Evolutionary conservation across 2,888 invertebrate genomes (phyloP).

Genomic region (Zaprionus lineosus): DNA sequence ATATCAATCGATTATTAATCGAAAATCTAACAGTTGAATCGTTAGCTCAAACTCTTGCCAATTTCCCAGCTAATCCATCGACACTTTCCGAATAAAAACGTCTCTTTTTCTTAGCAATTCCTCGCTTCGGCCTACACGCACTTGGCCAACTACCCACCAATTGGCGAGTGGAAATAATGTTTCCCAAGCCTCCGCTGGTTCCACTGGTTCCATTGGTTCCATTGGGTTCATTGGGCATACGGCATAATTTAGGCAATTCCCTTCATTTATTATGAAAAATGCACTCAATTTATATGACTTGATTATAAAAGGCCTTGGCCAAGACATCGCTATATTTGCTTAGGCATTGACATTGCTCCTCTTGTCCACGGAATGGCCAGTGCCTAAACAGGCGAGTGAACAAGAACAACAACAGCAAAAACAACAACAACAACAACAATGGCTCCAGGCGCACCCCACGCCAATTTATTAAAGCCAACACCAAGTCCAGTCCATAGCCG

Average conservation of each 20-base stretch:
- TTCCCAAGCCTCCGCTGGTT: constrained; percentile 6
- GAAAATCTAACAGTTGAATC: too few species aligned
- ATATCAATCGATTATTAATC: too few species aligned
- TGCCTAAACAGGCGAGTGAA: constrained; percentile 37
- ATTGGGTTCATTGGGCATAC: constrained; percentile 33
- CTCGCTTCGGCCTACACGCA: background rate
- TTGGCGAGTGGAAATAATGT: background rate
- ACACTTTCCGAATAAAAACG: too few species aligned
- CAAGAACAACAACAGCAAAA: constrained; percentile 34
- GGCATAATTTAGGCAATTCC: constrained; percentile 75
- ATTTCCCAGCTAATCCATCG: too few species aligned
- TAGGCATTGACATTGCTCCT: constrained; percentile 63
- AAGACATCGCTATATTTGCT: constrained; percentile 57
- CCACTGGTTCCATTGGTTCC: too few species aligned
- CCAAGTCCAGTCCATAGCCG: constrained; percentile 41
- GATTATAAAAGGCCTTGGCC: constrained; percentile 64
- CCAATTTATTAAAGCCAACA: constrained; percentile 77
- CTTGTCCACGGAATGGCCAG: constrained; percentile 24
- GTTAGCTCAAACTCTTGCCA: too few species aligned
- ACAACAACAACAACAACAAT: constrained; percentile 37
- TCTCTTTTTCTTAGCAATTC: too few species aligned
- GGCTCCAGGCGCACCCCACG: constrained; percentile 73
- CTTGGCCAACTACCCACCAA: constrained; percentile 11
- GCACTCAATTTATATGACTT: constrained; percentile 76
- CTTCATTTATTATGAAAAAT: constrained; percentile 75